Evolutionary conservation across 2,113 vertebrate species (phyloP).

Genomic region (Silurus meridionalis): DNA sequence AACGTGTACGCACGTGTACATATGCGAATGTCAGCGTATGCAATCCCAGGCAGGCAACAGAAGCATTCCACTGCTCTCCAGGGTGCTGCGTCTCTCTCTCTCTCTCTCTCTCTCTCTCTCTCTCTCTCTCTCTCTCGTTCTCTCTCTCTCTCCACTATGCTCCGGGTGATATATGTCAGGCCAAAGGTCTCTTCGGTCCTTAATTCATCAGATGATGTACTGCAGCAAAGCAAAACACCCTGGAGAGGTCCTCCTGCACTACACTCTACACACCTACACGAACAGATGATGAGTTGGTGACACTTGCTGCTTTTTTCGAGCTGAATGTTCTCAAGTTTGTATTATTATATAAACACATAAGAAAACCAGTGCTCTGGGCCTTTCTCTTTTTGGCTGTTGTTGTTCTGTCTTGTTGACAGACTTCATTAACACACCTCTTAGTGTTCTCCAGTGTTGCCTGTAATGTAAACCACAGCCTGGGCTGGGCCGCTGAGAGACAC

Average conservation of each 20-base stretch:
- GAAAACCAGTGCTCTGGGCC: background rate
- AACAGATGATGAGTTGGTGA: background rate
- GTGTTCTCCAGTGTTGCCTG: slow-evolving; percentile 23
- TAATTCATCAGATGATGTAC: slow-evolving; percentile 56
- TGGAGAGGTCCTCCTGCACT: slow-evolving; percentile 35
- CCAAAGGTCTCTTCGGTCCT: slow-evolving; percentile 43
- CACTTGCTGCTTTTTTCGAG: background rate
- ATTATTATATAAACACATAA: background rate
- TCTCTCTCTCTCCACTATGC: slow-evolving; percentile 30
- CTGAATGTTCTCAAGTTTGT: background rate
- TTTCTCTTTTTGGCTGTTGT: slow-evolving; percentile 11
- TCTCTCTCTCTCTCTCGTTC: too few species aligned
- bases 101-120: too few species aligned
- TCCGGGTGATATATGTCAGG: slow-evolving; percentile 46
- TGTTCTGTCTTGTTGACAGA: slow-evolving; percentile 13
- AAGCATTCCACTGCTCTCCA: slow-evolving; percentile 52
- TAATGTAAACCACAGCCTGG: slow-evolving; percentile 32
- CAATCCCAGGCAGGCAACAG: slow-evolving; percentile 32
- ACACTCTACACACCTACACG: background rate
- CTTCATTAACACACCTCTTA: slow-evolving; percentile 40
- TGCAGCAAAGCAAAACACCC: slow-evolving; percentile 33
- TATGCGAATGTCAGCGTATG: slow-evolving; percentile 33
- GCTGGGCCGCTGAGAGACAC: slow-evolving; percentile 35
- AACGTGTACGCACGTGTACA: slow-evolving; percentile 39
- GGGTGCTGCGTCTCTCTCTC: slow-evolving; percentile 33